These are phyloP conservation scores for Archaeoteleia sp. DNA, from an alignment of 2,888 invertebrate genomes.

Conservation along the genomic window DNA sequence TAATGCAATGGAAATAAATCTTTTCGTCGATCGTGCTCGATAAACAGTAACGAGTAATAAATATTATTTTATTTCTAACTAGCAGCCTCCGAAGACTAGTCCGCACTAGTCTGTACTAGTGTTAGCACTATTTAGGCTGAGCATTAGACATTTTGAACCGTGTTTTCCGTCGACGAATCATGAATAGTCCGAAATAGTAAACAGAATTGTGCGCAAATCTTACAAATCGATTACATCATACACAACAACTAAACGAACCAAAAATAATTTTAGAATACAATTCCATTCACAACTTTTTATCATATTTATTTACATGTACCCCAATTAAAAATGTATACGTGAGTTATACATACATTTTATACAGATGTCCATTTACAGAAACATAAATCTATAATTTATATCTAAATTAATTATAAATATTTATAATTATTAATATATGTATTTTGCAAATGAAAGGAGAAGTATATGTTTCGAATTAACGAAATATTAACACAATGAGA, in stretches of 20 bases:
- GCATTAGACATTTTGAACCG: constrained; percentile 62
- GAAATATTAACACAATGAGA: too few relatives aligned
- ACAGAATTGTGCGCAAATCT: neutral
- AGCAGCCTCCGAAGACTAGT: constrained; percentile 72
- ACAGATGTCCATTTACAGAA: too few relatives aligned
- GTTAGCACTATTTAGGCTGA: constrained; percentile 69
- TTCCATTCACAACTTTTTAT: constrained; percentile 9
- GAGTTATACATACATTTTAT: too few relatives aligned
- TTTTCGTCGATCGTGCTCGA: constrained; percentile 56
- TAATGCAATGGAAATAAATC: constrained; percentile 41
- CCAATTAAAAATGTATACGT: too few relatives aligned
- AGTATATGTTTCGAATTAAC: too few relatives aligned
- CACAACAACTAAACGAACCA: neutral
- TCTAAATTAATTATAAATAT: too few relatives aligned
- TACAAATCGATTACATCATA: neutral
- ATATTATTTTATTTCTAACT: constrained; percentile 67
- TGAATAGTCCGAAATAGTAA: constrained; percentile 29
- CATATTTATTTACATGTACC: constrained; percentile 7
- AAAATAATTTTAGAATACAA: neutral
- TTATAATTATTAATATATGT: too few relatives aligned
- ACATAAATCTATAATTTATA: too few relatives aligned
- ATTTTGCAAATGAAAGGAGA: too few relatives aligned
- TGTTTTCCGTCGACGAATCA: constrained; percentile 22
- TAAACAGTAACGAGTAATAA: constrained; percentile 60
- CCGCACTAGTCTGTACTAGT: constrained; percentile 68